Percentiles rank a stretch among this genome's conserved stretches.
These are phyloP conservation scores for Falco punctatus DNA, from an alignment of 2,113 vertebrate species.

Conservation along the genomic window DNA sequence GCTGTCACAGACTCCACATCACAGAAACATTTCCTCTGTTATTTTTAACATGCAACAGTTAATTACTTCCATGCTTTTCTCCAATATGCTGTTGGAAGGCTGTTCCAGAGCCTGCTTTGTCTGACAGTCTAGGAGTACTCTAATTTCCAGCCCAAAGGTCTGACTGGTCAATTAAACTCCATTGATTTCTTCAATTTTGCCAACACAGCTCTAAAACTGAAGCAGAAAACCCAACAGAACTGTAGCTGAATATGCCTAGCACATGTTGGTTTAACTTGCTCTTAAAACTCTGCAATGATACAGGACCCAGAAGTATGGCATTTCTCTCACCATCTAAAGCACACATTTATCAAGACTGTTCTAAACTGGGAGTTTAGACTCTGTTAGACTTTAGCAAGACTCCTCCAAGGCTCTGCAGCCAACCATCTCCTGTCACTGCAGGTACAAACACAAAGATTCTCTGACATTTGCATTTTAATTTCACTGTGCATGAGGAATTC, in stretches of 20 bases:
- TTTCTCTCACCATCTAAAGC: not conserved
- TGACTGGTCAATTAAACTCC: not conserved
- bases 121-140: not conserved
- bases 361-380: not conserved
- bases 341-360: not conserved
- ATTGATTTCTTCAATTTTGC: constrained; percentile 35
- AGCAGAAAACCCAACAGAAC: not conserved
- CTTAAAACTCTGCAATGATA: not conserved
- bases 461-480: not conserved
- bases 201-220: not conserved
- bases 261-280: not conserved
- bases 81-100: not conserved
- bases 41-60: constrained; percentile 9
- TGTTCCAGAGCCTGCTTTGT: not conserved
- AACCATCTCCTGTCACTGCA: not conserved
- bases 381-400: too few species aligned
- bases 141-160: not conserved
- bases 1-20: not conserved
- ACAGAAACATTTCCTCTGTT: not conserved
- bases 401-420: not conserved
- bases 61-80: not conserved
- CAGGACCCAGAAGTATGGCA: not conserved
- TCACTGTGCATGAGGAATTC: not conserved
- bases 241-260: not conserved
- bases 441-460: not conserved